Evolutionary conservation across 2,113 vertebrate genomes (phyloP).

Genomic region (Saccopteryx bilineata): DNA sequence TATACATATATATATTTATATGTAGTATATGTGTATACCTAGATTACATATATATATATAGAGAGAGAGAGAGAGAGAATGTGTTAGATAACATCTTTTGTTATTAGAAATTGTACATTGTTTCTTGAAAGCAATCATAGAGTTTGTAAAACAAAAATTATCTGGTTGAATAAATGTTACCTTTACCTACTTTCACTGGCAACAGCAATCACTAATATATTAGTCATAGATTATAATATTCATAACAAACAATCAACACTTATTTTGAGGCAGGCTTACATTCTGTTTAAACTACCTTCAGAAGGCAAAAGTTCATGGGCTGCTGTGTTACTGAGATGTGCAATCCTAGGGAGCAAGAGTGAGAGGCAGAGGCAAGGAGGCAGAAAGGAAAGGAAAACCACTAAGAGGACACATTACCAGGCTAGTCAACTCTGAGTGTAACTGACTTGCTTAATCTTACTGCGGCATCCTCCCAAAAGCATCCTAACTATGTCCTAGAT

Average conservation of each 20-base stretch:
- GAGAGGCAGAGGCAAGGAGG: not conserved
- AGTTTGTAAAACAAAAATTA: not conserved
- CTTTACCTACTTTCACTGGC: not conserved
- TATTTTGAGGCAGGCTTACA: conserved; percentile 28
- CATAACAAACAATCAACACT: not conserved
- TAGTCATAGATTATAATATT: not conserved
- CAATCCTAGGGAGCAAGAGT: not conserved
- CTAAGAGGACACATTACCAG: not conserved
- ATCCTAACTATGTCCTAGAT: not conserved
- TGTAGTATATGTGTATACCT: too few species aligned
- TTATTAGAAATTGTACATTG: not conserved
- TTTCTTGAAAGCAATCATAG: not conserved
- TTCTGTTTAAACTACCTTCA: not conserved
- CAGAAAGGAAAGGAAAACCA: not conserved
- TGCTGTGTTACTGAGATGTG: not conserved
- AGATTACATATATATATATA: too few species aligned
- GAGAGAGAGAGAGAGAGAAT: too few species aligned
- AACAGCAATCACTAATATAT: not conserved
- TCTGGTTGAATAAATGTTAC: not conserved
- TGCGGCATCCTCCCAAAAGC: not conserved
- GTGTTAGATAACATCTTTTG: not conserved
- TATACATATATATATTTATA: too few species aligned
- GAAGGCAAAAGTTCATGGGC: not conserved
- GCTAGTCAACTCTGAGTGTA: not conserved
- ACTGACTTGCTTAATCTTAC: not conserved